These are phyloP conservation scores for Micrasema longulum DNA, from an alignment of 1,140 invertebrate species.

Conservation along the genomic window DNA sequence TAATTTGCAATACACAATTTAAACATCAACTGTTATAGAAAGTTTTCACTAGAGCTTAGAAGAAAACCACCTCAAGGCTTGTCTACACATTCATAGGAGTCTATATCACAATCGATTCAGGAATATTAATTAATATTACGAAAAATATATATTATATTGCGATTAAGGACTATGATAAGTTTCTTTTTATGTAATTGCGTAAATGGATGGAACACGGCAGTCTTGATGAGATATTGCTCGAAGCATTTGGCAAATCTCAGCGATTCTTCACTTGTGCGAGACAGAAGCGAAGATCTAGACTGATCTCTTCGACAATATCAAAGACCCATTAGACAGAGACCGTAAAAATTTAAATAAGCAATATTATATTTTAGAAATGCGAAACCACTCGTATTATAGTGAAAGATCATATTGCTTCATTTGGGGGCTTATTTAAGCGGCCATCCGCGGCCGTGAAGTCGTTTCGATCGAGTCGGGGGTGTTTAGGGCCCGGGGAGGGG, in stretches of 20 bases:
- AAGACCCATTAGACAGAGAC: background rate
- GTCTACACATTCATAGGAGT: background rate
- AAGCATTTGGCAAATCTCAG: background rate
- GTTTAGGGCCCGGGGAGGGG: background rate
- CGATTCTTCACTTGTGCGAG: no score
- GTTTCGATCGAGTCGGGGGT: no score
- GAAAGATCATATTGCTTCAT: no score
- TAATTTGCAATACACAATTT: constrained; percentile 12
- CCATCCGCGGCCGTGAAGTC: no score
- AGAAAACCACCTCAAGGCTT: constrained; percentile 11
- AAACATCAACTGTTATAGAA: constrained; percentile 18
- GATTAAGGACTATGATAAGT: no score
- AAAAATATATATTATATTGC: constrained; percentile 13
- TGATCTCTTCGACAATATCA: background rate
- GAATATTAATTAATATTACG: constrained; percentile 28
- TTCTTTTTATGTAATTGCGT: background rate
- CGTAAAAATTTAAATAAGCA: background rate
- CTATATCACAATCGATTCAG: constrained; percentile 32
- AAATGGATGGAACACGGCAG: constrained; percentile 16
- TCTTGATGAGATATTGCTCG: constrained; percentile 16
- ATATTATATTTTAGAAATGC: no score
- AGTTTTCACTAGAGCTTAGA: background rate
- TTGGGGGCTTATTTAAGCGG: no score
- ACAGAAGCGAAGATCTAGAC: constrained; percentile 12
- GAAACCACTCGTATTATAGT: no score